These are phyloP conservation scores for Globicephala melas DNA, from an alignment of 2,113 vertebrate genomes.

Conservation along the genomic window DNA sequence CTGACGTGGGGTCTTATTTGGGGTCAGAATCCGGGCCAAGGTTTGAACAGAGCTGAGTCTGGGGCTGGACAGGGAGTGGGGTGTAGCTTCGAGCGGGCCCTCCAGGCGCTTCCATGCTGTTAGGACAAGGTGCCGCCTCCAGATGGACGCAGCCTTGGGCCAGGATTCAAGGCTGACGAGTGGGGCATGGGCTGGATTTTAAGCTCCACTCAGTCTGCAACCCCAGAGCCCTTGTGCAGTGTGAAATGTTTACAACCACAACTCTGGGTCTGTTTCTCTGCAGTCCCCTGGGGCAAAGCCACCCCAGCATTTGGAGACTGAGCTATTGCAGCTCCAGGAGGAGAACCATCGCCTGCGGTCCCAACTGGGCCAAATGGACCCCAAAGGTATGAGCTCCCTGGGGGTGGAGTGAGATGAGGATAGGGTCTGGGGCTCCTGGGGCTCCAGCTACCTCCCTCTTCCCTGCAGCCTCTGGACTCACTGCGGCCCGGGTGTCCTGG, in stretches of 20 bases:
- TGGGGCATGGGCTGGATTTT: background rate
- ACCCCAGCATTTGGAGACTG: constrained; percentile 72
- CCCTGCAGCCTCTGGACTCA: background rate
- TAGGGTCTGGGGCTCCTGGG: background rate
- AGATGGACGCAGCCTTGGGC: background rate
- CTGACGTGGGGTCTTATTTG: background rate
- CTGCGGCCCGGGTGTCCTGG: constrained; percentile 55
- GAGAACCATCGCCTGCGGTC: constrained; percentile 80
- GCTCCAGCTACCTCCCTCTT: background rate
- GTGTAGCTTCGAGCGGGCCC: background rate
- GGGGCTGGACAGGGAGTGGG: background rate
- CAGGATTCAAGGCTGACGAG: background rate
- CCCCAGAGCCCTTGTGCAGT: background rate
- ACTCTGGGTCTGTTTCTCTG: background rate
- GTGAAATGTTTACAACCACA: rapidly evolving
- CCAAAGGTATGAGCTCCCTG: background rate
- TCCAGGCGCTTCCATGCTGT: background rate
- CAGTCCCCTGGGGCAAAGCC: constrained; percentile 49
- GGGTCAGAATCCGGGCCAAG: background rate
- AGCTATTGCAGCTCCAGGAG: constrained; percentile 74
- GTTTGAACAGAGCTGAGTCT: background rate
- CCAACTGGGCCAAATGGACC: constrained; percentile 73
- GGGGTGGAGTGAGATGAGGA: rapidly evolving
- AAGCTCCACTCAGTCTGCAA: background rate
- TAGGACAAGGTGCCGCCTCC: background rate